Evolutionary conservation across 2,113 vertebrate species (phyloP), one percentile per base, ranked within the genome.

Genomic region (Rhabdornis inornatus): DNA sequence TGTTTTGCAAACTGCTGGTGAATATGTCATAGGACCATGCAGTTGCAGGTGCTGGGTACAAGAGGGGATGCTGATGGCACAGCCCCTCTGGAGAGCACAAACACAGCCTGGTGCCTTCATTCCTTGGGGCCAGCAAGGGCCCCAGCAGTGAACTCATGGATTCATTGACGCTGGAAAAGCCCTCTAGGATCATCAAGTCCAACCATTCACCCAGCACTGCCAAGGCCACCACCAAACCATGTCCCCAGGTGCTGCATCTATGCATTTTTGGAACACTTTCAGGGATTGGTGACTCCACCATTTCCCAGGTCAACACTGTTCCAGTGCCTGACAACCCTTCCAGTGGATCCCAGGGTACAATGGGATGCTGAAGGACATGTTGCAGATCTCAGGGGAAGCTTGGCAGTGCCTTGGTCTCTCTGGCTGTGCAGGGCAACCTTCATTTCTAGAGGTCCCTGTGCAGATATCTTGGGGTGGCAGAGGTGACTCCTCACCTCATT

Each of bases 1-100:
- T 28, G n/a, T 30, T 87, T 65, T 47, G 56, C 60, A 78, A 3
- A 23, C 16, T 24, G 15, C 47, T 76, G 66, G 35, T 37, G 65
- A 61, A 10, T 8, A 4, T n/a, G 59, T 10, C 74, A 8, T 0
- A 50, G 57, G 52, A 39, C 20, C 12, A 8, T 2, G 35, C 11
- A 57, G 53, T 6, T n/a, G 39, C 33, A 55, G 0, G 2, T 33
- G 42, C 65, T 86, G 76, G 71, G 49, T 52, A 59, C 28, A 24
- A 6, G 47, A 70, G 40, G n/a, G 88, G 47, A 55, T 75, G 75
- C 37, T 85, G 69, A 23, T 37, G 40, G 42, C 31, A 40, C 56
- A 83, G 65, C 55, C 81, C 71, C 57, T 85, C 39, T 23, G 49
- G 28, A 68, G 18, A 83, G 33, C 40, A 74, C 55, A 56, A 69